Evolutionary conservation across 2,888 invertebrate species (phyloP).

Genomic region (Limnephilus auricula): DNA sequence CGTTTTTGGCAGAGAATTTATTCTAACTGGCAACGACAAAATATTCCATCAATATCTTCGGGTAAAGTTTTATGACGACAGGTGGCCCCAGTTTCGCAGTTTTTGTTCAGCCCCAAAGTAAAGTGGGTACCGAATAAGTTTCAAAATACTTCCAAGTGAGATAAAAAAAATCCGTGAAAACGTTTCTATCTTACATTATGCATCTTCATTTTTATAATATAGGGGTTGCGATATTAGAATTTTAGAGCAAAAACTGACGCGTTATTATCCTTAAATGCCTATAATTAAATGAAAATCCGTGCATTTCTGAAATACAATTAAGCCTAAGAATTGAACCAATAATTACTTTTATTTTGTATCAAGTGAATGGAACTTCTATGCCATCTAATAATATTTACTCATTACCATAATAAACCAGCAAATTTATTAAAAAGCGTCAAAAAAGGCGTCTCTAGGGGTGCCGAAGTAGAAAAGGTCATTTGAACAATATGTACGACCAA

Average conservation of each 20-base stretch:
- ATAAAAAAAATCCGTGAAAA: constrained; percentile 32
- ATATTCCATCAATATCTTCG: constrained; percentile 38
- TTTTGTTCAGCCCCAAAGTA: constrained; percentile 42
- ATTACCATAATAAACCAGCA: too few species aligned
- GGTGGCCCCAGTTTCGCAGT: constrained; percentile 45
- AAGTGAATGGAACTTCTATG: too few species aligned
- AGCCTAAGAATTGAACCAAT: too few species aligned
- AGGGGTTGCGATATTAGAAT: neutral
- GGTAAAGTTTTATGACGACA: constrained; percentile 46
- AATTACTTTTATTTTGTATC: too few species aligned
- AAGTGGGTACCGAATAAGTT: constrained; percentile 32
- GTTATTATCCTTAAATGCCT: too few species aligned
- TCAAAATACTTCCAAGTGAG: constrained; percentile 24
- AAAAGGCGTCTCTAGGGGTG: too few species aligned
- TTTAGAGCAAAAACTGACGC: neutral
- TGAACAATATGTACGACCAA: too few species aligned
- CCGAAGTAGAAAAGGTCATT: too few species aligned
- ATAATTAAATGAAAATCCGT: too few species aligned
- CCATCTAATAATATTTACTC: too few species aligned
- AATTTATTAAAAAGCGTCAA: too few species aligned
- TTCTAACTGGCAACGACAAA: constrained; percentile 14
- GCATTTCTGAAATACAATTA: too few species aligned
- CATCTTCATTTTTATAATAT: constrained; percentile 9
- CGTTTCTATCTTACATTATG: neutral
- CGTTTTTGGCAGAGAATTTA: neutral